Percentiles rank a stretch among this genome's conserved stretches.
Evolutionary conservation across 2,797 vertebrate genomes (phyloP).

Genomic region (Bryconaethiops microstoma): DNA sequence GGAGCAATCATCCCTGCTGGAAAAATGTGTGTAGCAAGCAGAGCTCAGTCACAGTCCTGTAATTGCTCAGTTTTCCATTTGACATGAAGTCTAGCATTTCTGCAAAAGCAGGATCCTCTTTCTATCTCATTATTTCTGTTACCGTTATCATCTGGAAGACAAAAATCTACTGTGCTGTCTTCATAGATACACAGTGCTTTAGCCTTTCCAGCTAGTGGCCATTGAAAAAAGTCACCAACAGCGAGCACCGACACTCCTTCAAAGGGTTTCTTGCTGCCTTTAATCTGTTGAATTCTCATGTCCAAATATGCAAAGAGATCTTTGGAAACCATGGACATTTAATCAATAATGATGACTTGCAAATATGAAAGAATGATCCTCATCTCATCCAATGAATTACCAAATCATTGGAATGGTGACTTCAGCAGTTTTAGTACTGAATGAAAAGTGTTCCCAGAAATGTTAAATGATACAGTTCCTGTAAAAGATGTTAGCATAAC

Average conservation of each 20-base stretch:
- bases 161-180: no score
- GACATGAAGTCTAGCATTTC: not conserved
- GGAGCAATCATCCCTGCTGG: not conserved
- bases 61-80: not conserved
- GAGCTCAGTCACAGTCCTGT: not conserved
- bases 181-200: not conserved
- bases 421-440: not conserved
- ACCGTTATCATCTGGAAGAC: not conserved
- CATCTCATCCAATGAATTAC: not conserved
- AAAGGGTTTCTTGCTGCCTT: constrained; percentile 10
- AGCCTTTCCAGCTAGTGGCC: not conserved
- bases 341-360: not conserved
- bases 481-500: constrained; percentile 51
- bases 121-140: not conserved
- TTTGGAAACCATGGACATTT: not conserved
- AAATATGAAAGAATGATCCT: not conserved
- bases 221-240: not conserved
- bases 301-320: not conserved
- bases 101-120: not conserved
- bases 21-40: no score
- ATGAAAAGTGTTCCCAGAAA: constrained; percentile 6
- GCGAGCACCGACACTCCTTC: not conserved
- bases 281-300: constrained; percentile 5
- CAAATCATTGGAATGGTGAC: not conserved
- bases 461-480: constrained; percentile 59